A percentile compares a stretch with the other conserved stretches of the same genome.
phyloP scores from a whole-genome alignment of 2,113 vertebrate species.

The Speoplatyrhinus poulsoni region DNA sequence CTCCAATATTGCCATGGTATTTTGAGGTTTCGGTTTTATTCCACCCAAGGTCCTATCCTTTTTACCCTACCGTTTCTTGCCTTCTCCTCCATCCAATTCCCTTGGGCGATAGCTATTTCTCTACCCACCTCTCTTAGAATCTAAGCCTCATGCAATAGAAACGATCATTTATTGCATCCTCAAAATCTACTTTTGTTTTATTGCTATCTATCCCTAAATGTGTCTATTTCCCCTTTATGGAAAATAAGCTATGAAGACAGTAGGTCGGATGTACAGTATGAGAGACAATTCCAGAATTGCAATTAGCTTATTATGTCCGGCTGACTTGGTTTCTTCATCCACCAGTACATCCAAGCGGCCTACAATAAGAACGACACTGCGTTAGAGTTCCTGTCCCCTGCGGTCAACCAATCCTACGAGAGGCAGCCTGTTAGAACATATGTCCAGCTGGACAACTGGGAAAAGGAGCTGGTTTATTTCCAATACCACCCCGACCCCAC shows the following conservation, averaged over 20 bases:
- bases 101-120: neutral
- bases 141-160: slow-evolving; percentile 14
- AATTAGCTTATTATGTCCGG: neutral
- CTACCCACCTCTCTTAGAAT: neutral
- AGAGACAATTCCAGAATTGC: too few relatives aligned
- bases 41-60: too few relatives aligned
- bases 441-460: slow-evolving; percentile 84
- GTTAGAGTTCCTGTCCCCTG: slow-evolving; percentile 85
- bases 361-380: slow-evolving; percentile 75
- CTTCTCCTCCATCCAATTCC: too few relatives aligned
- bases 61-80: too few relatives aligned
- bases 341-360: slow-evolving; percentile 45
- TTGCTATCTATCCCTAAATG: slow-evolving; percentile 11
- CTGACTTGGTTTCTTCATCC: neutral
- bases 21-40: too few relatives aligned
- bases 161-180: slow-evolving; percentile 1
- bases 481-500: slow-evolving; percentile 84
- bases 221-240: too few relatives aligned
- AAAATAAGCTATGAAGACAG: too few relatives aligned
- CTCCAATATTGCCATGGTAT: too few relatives aligned
- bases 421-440: slow-evolving; percentile 73
- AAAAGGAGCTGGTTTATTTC: slow-evolving; percentile 79
- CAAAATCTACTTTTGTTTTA: slow-evolving; percentile 8
- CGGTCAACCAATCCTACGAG: slow-evolving; percentile 71
- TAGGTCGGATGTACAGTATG: too few relatives aligned